Evolutionary conservation across 1,140 invertebrate species (phyloP), one percentile per base, ranked within the genome.

Genomic region (Papilio glaucus): DNA sequence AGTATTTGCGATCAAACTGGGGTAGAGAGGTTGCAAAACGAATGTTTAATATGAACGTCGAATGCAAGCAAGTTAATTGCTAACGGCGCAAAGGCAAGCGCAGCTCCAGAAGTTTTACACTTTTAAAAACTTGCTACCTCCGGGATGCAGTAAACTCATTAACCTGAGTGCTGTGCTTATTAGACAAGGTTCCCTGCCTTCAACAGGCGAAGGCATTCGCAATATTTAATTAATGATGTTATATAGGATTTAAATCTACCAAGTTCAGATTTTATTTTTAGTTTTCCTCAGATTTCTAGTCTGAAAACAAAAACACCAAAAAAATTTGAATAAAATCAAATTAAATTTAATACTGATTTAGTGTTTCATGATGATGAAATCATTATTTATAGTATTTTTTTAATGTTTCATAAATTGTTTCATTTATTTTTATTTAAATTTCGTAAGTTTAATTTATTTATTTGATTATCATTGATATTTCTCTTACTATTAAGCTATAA

Each of bases 141-240:
- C 71, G 83, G 78, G 86, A 88, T 83, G 85, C 82, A 83, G 83
- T 85, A 87, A 88, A 90, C 87, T 90, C 86, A 90, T 88, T 89
- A 88, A 81, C 83, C 73, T 77, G 79, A 87, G 86, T 88, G 83
- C 80, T 81, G 77, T 74, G 77, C 85, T 88, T 86, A 86, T 88
- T 88, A 87, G 81, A 77, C 78, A 75, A 79, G 79, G 77, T 77
- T 53, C 18, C 57, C 45, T 68, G 42, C 42, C 49, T 76, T 70
- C 33, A 63, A 76, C 63, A 62, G 57, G 71, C 26, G 29, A 37
- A 75, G 33, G 24, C 21, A 49, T 33, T 15, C 18, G 42, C 63
- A 29, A 42, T 15, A 18, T 69, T 69, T 53, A 29, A 53, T 69
- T 42, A 69, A 37, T 26, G 13, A 69, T 39, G n/a, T 38, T 39